Percentiles rank a stretch among this genome's conserved stretches.
phyloP scores from a whole-genome alignment of 1,140 invertebrate genomes.

The Euwallacea similis region DNA sequence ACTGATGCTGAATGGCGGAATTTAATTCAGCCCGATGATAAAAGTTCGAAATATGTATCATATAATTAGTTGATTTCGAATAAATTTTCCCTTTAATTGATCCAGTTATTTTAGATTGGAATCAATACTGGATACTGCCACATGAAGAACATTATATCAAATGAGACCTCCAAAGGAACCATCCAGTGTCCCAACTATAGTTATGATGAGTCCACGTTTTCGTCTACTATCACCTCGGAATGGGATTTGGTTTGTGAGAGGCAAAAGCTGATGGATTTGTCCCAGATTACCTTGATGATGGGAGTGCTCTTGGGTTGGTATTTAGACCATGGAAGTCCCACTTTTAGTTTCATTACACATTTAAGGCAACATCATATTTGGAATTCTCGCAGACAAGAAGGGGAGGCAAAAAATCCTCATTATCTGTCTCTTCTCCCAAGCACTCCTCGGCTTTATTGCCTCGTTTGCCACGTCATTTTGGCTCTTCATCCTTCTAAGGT shows the following conservation, averaged over 20 bases:
- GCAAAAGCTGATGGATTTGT: slow-evolving; percentile 55
- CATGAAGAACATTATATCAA: slow-evolving; percentile 25
- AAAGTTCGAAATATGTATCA: too few species aligned
- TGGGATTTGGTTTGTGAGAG: slow-evolving; percentile 59
- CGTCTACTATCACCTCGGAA: slow-evolving; percentile 57
- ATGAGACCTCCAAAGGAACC: background rate
- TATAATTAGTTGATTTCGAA: too few species aligned
- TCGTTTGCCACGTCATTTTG: slow-evolving; percentile 65
- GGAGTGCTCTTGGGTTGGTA: slow-evolving; percentile 56
- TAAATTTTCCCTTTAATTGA: background rate
- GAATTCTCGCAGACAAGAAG: slow-evolving; percentile 57
- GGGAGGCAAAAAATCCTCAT: slow-evolving; percentile 47
- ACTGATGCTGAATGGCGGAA: background rate
- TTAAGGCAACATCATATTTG: slow-evolving; percentile 59
- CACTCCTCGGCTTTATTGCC: slow-evolving; percentile 60
- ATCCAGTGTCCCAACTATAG: slow-evolving; percentile 32
- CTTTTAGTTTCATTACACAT: background rate
- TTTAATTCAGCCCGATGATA: too few species aligned
- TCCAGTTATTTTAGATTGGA: slow-evolving; percentile 31
- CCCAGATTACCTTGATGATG: slow-evolving; percentile 58
- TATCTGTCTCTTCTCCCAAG: slow-evolving; percentile 59
- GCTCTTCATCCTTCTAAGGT: slow-evolving; percentile 56
- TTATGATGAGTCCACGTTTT: slow-evolving; percentile 55
- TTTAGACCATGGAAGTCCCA: too few species aligned
- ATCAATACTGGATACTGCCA: slow-evolving; percentile 41